These are phyloP conservation scores for Cheilosia grossa DNA, from an alignment of 2,888 invertebrate species.

Conservation along the genomic window DNA sequence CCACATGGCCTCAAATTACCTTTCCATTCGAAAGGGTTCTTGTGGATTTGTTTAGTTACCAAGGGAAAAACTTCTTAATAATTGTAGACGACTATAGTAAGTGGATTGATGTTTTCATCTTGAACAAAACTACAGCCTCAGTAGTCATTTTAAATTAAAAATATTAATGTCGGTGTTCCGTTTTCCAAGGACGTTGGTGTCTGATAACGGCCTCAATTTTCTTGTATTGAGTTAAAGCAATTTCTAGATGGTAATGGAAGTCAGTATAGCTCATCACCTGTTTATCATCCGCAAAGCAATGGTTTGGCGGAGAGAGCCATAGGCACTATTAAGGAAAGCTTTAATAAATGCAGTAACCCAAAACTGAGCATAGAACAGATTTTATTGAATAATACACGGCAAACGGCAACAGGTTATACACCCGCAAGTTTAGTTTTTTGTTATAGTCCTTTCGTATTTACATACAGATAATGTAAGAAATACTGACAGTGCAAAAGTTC, in stretches of 20 bases:
- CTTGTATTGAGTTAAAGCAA: background rate
- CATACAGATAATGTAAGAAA: too few species aligned
- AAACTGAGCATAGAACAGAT: background rate
- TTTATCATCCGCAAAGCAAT: slow-evolving; percentile 60
- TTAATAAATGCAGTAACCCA: slow-evolving; percentile 18
- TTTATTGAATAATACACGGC: too few species aligned
- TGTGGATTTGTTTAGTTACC: slow-evolving; percentile 45
- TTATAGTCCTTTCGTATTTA: too few species aligned
- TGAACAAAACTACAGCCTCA: too few species aligned
- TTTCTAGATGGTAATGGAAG: too few species aligned
- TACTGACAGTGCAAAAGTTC: too few species aligned
- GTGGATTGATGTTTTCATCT: slow-evolving; percentile 29
- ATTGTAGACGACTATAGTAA: slow-evolving; percentile 50
- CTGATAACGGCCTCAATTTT: slow-evolving; percentile 54
- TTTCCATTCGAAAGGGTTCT: slow-evolving; percentile 21
- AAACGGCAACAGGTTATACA: too few species aligned
- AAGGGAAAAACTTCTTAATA: slow-evolving; percentile 38
- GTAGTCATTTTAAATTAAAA: background rate
- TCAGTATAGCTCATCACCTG: slow-evolving; percentile 12
- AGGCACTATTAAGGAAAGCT: slow-evolving; percentile 12
- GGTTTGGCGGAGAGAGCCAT: slow-evolving; percentile 3
- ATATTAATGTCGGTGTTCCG: slow-evolving; percentile 42
- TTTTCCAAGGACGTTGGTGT: slow-evolving; percentile 14
- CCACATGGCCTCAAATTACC: too few species aligned
- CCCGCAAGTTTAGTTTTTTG: too few species aligned